Conservation (phyloP, 2,113 vertebrate genomes). For the Mus musculus region GRCm39 chr4:28530501-28531000, state of each 20-base stretch:
- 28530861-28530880: not conserved
- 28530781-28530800: not conserved
- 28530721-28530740: not conserved
- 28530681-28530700: not conserved
- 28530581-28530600: not conserved
- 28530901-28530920: not conserved
- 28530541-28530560: not conserved
- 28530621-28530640: not conserved
- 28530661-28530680: not conserved
- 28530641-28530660: not conserved
- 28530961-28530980: not conserved
- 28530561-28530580: not conserved
- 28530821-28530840: not conserved
- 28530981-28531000: not conserved
- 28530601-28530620: not conserved
- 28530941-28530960: not conserved
- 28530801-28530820: not conserved
- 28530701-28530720: rapidly evolving
- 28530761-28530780: not conserved
- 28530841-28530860: not conserved
- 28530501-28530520: not conserved
- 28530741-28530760: not conserved
- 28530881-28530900: not conserved
- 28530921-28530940: not conserved
- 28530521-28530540: not conserved